phyloP scores from a whole-genome alignment of 2,113 vertebrate species.

The Rhabdomys dilectus region DNA sequence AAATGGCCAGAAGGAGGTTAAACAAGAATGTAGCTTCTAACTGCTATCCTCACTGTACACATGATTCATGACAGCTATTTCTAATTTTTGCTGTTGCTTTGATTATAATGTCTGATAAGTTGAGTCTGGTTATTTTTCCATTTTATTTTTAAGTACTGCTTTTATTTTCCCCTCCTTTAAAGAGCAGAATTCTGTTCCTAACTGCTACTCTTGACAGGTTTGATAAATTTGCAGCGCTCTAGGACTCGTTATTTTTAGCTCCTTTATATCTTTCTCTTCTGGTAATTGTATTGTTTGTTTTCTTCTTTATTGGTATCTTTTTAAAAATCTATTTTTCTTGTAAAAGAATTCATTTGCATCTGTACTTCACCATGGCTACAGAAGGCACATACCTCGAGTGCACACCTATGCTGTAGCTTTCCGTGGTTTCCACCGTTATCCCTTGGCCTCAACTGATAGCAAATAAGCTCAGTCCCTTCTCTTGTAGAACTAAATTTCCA shows the following conservation, averaged over 20 bases:
- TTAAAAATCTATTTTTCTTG: slow-evolving; percentile 37
- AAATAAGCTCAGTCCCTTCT: background rate
- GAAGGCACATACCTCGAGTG: slow-evolving; percentile 39
- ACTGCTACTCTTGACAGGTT: slow-evolving; percentile 71
- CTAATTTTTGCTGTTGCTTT: background rate
- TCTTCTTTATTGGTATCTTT: slow-evolving; percentile 34
- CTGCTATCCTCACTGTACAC: background rate
- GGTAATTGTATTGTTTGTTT: slow-evolving; percentile 59
- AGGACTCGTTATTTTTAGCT: slow-evolving; percentile 61
- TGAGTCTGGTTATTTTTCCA: background rate
- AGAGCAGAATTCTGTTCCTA: slow-evolving; percentile 41
- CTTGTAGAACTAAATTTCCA: background rate
- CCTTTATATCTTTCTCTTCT: slow-evolving; percentile 63
- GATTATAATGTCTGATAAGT: slow-evolving; percentile 51
- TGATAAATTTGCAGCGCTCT: slow-evolving; percentile 69
- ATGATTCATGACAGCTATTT: background rate
- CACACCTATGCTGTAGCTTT: slow-evolving; percentile 35
- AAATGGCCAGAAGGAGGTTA: slow-evolving; percentile 38
- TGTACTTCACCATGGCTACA: slow-evolving; percentile 53
- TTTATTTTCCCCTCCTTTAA: slow-evolving; percentile 26
- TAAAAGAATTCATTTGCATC: slow-evolving; percentile 80
- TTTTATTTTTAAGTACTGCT: background rate
- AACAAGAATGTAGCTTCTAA: slow-evolving; percentile 24
- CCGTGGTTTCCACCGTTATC: background rate
- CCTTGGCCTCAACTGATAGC: slow-evolving; percentile 41